Percentiles rank a stretch among this genome's conserved stretches.
Conservation (phyloP, 1,140 invertebrate genomes). For the Arion vulgaris region DNA sequence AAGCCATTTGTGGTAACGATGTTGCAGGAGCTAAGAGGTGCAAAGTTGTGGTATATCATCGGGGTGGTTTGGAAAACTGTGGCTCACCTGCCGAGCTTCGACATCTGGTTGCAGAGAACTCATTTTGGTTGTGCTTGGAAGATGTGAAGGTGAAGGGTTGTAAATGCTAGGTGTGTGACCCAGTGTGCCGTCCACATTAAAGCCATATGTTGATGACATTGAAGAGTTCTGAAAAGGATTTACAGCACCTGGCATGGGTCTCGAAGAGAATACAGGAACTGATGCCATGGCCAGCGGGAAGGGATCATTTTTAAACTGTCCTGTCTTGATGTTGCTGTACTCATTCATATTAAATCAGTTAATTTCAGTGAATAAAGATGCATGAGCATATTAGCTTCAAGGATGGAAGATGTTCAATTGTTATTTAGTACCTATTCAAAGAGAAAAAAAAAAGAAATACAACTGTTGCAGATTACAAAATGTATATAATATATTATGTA, state of each 20-base stretch:
- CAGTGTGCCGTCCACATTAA: neutral
- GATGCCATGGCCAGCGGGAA: neutral
- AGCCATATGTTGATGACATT: neutral
- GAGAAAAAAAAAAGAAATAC: too few relatives aligned
- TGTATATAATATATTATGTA: too few relatives aligned
- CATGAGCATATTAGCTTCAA: neutral
- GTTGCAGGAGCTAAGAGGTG: neutral
- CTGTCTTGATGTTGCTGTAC: neutral
- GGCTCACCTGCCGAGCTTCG: neutral
- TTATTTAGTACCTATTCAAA: too few relatives aligned
- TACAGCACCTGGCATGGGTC: neutral
- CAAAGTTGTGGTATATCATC: neutral
- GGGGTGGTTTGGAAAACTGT: constrained; percentile 7
- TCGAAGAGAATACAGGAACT: neutral
- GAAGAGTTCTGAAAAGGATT: constrained; percentile 7
- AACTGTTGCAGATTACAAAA: too few relatives aligned
- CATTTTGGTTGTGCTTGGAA: neutral
- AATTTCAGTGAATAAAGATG: neutral
- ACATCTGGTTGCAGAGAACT: neutral
- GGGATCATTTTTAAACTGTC: neutral
- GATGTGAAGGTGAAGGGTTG: constrained; percentile 4
- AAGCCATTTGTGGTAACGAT: neutral
- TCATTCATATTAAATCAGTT: neutral
- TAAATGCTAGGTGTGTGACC: neutral
- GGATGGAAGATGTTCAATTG: too few relatives aligned